A percentile compares a stretch with the other conserved stretches of the same genome.
Conservation (phyloP, 1,140 invertebrate genomes). For the Condylostylus longicornis region DNA sequence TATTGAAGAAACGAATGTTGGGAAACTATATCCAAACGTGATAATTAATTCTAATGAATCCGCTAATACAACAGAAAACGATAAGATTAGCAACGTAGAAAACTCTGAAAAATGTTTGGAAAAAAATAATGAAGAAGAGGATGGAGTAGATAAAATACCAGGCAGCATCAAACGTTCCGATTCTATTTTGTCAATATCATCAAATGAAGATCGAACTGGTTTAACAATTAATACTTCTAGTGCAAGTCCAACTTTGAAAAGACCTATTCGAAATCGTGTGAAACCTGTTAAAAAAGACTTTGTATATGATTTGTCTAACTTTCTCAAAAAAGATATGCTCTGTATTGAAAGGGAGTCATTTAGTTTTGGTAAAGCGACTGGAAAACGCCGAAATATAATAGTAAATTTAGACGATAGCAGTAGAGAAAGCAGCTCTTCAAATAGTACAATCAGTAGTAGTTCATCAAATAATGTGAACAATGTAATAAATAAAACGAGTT, state of each 20-base stretch:
- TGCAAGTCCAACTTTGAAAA: constrained; percentile 17
- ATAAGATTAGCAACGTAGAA: too few relatives aligned
- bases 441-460: constrained; percentile 6
- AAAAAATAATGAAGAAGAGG: constrained; percentile 1
- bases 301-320: constrained; percentile 47
- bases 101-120: too few relatives aligned
- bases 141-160: too few relatives aligned
- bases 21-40: too few relatives aligned
- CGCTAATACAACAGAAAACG: too few relatives aligned
- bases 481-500: not conserved
- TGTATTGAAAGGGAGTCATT: constrained; percentile 3
- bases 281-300: constrained; percentile 50
- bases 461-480: not conserved
- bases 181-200: not conserved
- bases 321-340: constrained; percentile 29
- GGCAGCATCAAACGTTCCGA: too few relatives aligned
- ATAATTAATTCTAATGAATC: too few relatives aligned
- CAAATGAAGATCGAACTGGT: constrained; percentile 1
- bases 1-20: too few relatives aligned
- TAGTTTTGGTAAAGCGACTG: constrained; percentile 1
- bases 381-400: constrained; percentile 7
- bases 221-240: not conserved
- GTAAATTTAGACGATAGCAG: constrained; percentile 3
- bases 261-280: constrained; percentile 45
- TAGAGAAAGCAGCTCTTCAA: not conserved